Percentiles rank a stretch among this genome's conserved stretches.
These are phyloP conservation scores for Asobara japonica DNA, from an alignment of 1,140 invertebrate species.

Conservation along the genomic window DNA sequence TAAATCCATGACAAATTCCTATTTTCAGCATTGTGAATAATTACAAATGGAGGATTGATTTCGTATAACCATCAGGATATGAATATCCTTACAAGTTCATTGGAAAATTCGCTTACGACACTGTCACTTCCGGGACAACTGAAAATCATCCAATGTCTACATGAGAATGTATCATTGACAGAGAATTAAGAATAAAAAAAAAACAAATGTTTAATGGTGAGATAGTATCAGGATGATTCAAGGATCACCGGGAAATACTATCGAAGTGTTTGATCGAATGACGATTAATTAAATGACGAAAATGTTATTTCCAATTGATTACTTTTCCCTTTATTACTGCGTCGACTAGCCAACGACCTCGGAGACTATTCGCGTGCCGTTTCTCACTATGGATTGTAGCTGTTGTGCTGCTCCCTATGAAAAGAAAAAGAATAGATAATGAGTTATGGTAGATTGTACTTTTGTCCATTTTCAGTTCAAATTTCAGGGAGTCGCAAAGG, in stretches of 20 bases:
- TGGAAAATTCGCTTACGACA: background rate
- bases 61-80: background rate
- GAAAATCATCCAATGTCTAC: background rate
- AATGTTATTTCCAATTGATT: constrained; percentile 7
- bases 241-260: constrained; percentile 2
- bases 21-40: background rate
- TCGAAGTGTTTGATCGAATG: background rate
- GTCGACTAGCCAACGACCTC: constrained; percentile 39
- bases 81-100: background rate
- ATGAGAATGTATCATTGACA: background rate
- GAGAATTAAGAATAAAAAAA: constrained; percentile 5
- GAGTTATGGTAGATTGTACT: background rate
- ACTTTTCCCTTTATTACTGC: background rate
- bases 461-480: no score
- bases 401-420: constrained; percentile 64
- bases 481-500: no score
- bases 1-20: background rate
- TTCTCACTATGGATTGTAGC: constrained; percentile 63
- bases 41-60: background rate
- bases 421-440: constrained; percentile 42
- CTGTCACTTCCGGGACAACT: constrained; percentile 4
- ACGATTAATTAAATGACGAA: background rate
- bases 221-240: constrained; percentile 23
- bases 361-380: constrained; percentile 54
- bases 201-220: constrained; percentile 1